phyloP scores from a whole-genome alignment of 2,797 vertebrate genomes.

The Crax fasciolata region DNA sequence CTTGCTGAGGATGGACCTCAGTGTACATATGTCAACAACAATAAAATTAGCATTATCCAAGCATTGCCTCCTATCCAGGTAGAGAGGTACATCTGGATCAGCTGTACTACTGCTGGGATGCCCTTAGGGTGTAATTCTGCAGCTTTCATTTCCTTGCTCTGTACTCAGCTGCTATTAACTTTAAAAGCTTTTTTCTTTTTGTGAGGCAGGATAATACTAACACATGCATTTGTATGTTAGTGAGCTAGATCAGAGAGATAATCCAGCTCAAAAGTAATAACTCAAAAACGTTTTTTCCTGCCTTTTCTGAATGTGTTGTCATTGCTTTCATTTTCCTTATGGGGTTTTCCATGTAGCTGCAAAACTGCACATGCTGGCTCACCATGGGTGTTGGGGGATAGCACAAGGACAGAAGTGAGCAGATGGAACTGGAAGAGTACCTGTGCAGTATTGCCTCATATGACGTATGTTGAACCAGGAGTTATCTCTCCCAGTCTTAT shows the following conservation, averaged over 20 bases:
- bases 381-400: neutral
- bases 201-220: neutral
- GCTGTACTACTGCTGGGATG: conserved; percentile 1
- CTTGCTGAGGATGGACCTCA: neutral
- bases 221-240: neutral
- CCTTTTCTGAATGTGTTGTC: neutral
- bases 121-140: conserved; percentile 50
- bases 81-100: conserved; percentile 18
- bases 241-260: neutral
- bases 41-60: conserved; percentile 57
- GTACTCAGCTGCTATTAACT: conserved; percentile 55
- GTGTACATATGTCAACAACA: neutral
- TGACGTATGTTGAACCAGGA: neutral
- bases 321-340: neutral
- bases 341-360: neutral
- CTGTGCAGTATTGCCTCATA: neutral
- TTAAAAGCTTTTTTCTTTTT: conserved; percentile 13
- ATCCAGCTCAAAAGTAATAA: neutral
- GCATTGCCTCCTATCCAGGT: conserved; percentile 36
- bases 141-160: conserved; percentile 51
- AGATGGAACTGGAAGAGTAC: neutral
- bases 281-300: neutral
- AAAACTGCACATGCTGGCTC: neutral
- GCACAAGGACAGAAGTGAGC: neutral
- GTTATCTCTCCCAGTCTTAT: neutral